phyloP scores from a whole-genome alignment of 2,797 vertebrate species.

The Gallinago nigripennis region DNA sequence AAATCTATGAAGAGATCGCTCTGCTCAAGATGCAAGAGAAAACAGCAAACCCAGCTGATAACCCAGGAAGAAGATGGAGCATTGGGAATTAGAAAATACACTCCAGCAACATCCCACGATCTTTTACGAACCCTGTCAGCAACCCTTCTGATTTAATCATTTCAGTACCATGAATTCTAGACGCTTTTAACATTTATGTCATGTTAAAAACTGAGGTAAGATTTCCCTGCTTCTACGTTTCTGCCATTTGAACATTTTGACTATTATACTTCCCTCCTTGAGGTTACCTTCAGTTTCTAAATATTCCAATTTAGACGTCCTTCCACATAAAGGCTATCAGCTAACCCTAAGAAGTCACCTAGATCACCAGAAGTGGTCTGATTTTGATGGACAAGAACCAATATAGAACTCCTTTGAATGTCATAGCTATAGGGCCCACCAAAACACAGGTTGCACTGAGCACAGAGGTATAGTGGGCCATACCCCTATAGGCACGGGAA shows the following conservation, averaged over 20 bases:
- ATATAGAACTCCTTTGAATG: neutral
- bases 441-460: neutral
- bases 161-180: neutral
- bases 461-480: neutral
- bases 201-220: too few species aligned
- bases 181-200: neutral
- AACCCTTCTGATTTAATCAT: neutral
- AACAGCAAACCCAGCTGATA: constrained; percentile 40
- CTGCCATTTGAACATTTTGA: neutral
- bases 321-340: neutral
- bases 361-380: neutral
- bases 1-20: constrained; percentile 32
- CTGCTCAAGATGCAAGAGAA: constrained; percentile 38
- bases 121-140: neutral
- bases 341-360: neutral
- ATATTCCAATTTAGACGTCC: neutral
- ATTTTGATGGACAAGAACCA: neutral
- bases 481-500: rapidly evolving
- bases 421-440: neutral
- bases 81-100: neutral
- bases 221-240: neutral
- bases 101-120: neutral
- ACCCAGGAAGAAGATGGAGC: neutral
- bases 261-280: neutral
- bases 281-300: neutral